A percentile compares a stretch with the other conserved stretches of the same genome.
Conservation (phyloP, 2,888 invertebrate species). For the Mactromeris polynyma region DNA sequence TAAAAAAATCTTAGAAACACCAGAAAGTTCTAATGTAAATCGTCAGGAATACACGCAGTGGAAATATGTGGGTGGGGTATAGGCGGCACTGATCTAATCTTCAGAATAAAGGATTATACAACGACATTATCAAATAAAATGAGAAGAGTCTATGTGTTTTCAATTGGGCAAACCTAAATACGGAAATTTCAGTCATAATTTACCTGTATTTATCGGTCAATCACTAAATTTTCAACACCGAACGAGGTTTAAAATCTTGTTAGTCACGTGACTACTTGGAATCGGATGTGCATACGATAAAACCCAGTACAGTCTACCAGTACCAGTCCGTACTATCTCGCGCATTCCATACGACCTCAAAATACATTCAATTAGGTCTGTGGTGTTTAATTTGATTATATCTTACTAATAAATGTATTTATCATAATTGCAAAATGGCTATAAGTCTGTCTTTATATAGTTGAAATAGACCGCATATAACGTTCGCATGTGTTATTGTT, state of each 20-base stretch:
- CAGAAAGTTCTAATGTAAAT: background rate
- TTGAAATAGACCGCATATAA: too few species aligned
- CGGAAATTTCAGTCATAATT: background rate
- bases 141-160: background rate
- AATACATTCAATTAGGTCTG: background rate
- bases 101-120: background rate
- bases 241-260: constrained; percentile 56
- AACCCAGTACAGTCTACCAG: background rate
- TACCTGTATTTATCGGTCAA: constrained; percentile 9
- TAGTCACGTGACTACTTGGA: constrained; percentile 48
- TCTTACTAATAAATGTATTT: background rate
- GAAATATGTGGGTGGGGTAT: constrained; percentile 15
- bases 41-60: background rate
- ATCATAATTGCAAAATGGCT: too few species aligned
- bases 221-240: constrained; percentile 11
- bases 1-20: background rate
- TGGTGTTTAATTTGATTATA: background rate
- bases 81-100: constrained; percentile 2
- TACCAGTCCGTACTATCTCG: background rate
- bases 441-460: too few species aligned
- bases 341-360: background rate
- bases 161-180: background rate
- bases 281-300: background rate
- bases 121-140: background rate
- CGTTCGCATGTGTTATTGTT: too few species aligned